Base-by-base conservation (phyloP, 2,888 invertebrate genomes). In the Philonicus albiceps region DNA sequence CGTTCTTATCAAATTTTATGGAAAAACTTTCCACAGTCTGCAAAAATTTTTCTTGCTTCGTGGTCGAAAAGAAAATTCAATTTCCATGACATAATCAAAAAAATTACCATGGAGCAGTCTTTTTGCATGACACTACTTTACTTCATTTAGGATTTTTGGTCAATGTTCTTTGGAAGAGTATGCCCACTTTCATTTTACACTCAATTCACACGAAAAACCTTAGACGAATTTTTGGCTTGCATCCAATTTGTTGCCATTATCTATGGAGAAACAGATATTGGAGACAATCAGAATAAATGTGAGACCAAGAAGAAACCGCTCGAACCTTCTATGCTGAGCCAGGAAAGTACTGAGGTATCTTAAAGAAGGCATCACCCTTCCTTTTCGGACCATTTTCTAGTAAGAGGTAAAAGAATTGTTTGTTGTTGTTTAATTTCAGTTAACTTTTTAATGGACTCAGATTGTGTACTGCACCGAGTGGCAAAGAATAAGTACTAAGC, bases 211-310 rank as follows among this genome's bases (percentile, higher is more conserved):
- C 55, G 43, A 86, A 74, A 55, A n/a, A 19, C 16, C 55, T 4
- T n/a, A 16, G 72, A 49, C 40, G 40, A 85, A 85, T 85, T 49
- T 64, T 89, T 89, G 88, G 89, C 88, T 80, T 37, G 87, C 86
- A 88, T 88, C 89, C 89, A 89, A 89, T 89, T 89, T 89, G 89
- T 89, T 89, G 89, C 88, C 87, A 87, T 87, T 89, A 88, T 88
- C 88, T 88, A 87, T 88, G 88, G 88, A 87, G 88, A 87, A 88
- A 88, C 87, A 85, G 49, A 85, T 74, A 85, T 74, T 85, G 74
- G 74, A 85, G 74, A 43, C 85, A 85, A 85, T 85, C 85, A 85
- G 85, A 74, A 85, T 74, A 85, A 85, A 85, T 73, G 72, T 73
- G 73, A 30, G 40, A 74, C 73, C 49, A 73, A 85, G 49, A 30